A percentile compares a stretch with the other conserved stretches of the same genome.
These are phyloP conservation scores for Manis pentadactyla DNA, from an alignment of 2,797 vertebrate genomes.

Conservation along the genomic window DNA sequence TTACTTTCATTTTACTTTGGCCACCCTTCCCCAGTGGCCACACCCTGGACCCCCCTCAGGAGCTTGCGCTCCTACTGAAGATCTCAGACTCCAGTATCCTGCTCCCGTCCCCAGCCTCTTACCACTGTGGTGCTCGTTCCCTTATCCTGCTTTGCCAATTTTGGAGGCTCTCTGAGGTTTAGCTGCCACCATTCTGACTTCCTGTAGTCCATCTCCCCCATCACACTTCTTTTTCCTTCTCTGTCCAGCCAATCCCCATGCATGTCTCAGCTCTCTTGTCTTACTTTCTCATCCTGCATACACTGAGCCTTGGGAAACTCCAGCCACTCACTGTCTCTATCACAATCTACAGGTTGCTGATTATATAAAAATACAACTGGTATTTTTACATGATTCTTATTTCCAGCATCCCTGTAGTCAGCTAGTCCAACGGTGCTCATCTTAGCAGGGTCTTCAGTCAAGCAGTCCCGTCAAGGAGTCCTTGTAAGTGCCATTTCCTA, in stretches of 20 bases:
- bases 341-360: not conserved
- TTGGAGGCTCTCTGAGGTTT: not conserved
- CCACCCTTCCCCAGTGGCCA: not conserved
- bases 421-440: accelerated
- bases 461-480: not conserved
- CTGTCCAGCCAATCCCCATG: not conserved
- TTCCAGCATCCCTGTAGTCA: not conserved
- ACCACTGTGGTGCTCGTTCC: not conserved
- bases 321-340: not conserved
- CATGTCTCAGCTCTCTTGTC: not conserved
- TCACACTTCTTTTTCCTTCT: not conserved
- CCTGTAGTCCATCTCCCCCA: not conserved
- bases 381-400: not conserved
- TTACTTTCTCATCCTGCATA: not conserved
- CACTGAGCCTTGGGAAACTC: not conserved
- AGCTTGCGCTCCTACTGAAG: not conserved
- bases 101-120: not conserved
- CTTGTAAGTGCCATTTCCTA: not conserved
- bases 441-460: not conserved
- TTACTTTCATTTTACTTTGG: not conserved
- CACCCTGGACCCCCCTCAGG: not conserved
- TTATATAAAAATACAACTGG: not conserved
- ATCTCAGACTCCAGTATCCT: not conserved
- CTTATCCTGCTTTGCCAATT: not conserved
- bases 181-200: not conserved